Conservation (phyloP, 2,797 vertebrate genomes). For the Synaphobranchus kaupii region DNA sequence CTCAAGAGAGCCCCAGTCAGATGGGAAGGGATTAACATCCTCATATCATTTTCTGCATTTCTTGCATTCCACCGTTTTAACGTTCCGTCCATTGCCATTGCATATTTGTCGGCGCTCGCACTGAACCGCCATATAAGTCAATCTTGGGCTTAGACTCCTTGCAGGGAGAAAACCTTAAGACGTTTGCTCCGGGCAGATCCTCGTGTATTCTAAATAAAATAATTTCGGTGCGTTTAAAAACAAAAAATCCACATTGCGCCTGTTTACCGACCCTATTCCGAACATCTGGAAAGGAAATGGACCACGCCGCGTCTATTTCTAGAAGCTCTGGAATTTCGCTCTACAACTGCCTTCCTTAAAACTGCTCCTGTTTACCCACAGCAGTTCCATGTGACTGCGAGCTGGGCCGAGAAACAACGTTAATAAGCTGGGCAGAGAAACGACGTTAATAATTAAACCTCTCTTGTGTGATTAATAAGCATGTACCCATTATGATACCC, state of each 20-base stretch:
- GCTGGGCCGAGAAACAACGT: not conserved
- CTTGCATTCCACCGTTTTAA: conserved; percentile 1
- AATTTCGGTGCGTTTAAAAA: conserved; percentile 44
- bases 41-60: not conserved
- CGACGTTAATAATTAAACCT: not conserved
- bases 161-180: conserved; percentile 43
- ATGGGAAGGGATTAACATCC: not conserved
- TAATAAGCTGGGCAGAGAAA: not conserved
- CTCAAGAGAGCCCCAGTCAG: not conserved
- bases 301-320: conserved; percentile 57
- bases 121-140: conserved; percentile 9
- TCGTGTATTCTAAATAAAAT: conserved; percentile 49
- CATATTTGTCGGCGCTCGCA: not conserved
- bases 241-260: conserved; percentile 52
- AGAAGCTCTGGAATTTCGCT: conserved; percentile 33
- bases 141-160: not conserved
- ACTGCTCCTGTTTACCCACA: not conserved
- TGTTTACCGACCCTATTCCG: conserved; percentile 39
- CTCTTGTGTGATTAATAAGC: not conserved
- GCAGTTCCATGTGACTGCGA: not conserved
- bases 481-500: not conserved
- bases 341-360: not conserved
- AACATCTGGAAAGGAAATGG: conserved; percentile 60
- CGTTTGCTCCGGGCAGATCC: conserved; percentile 42
- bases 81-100: not conserved